Base-by-base conservation (phyloP, 1,140 invertebrate genomes). In the Medauroidea extradentata region DNA sequence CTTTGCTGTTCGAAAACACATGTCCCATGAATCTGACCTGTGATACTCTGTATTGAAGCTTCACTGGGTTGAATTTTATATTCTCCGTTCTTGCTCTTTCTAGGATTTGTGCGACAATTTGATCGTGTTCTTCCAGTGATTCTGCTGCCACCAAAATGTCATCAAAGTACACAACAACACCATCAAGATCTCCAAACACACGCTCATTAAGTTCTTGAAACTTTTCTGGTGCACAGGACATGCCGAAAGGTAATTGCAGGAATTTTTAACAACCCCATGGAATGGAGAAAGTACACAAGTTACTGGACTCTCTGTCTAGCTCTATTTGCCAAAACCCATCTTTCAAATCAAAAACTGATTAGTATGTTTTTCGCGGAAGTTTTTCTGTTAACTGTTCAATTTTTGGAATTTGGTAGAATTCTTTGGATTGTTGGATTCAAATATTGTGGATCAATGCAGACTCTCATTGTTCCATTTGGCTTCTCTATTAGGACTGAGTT, bases 321-420 rank as follows among this genome's bases (percentile, higher is more conserved):
- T 65, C 65, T 0, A 81, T 65, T 57, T 78, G 71, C 69, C 71
- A 75, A 64, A 78, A 81, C 8, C 73, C 71, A 65, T 69, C 57
- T 50, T 73, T 73, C 7, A 71, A 70, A 71, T 81, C 78, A 16
- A 81, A 58, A 39, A 71, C 73, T 7, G 70, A 72, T 64, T 79
- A 81, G 44, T 71, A 58, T 66, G 68, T 72, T 52, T 72, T 66
- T 16, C 69, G 71, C 27, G 54, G 46, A 27, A 80, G 59, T 55
- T 71, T 67, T n/a, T 57, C 46, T 18, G 68, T 69, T 53, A 58
- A 9, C 21, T 58, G 49, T 55, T 58, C 57, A 34, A 25, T 18
- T 13, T 5, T 55, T 29, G 57, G 57, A 7, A 58, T 38, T 23
- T 19, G 49, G 46, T 55, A 58, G 23, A 55, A 50, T 56, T 52